These are phyloP conservation scores for Diloba caeruleocephala DNA, from an alignment of 2,888 invertebrate genomes.

Conservation along the genomic window DNA sequence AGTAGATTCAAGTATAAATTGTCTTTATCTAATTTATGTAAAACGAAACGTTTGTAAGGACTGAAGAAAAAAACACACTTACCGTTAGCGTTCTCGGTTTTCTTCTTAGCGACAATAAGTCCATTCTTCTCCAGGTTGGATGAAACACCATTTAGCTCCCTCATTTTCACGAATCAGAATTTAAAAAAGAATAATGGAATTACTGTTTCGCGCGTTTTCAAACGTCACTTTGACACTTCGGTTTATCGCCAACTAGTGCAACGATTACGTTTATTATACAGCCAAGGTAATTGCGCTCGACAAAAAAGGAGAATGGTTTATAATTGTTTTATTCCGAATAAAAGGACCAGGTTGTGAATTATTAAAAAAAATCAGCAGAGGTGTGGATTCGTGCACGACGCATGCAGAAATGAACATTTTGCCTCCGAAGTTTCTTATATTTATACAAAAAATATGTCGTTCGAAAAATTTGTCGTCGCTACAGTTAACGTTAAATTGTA, in stretches of 20 bases:
- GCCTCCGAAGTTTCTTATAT: constrained; percentile 51
- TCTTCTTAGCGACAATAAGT: constrained; percentile 75
- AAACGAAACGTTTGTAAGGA: background rate
- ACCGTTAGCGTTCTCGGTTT: constrained; percentile 75
- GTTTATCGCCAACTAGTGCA: constrained; percentile 70
- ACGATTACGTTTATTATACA: constrained; percentile 58
- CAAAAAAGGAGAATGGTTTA: constrained; percentile 60
- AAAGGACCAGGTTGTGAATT: constrained; percentile 40
- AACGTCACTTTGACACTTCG: constrained; percentile 83
- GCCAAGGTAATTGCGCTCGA: constrained; percentile 77
- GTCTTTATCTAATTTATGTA: background rate
- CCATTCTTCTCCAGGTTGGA: constrained; percentile 74
- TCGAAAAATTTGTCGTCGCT: no score
- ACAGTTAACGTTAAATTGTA: constrained; percentile 34
- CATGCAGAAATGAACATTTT: constrained; percentile 53
- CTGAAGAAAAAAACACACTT: constrained; percentile 59
- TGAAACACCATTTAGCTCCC: constrained; percentile 77
- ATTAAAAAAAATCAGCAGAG: constrained; percentile 41
- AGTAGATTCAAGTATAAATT: background rate
- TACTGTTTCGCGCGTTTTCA: constrained; percentile 75
- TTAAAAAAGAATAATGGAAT: constrained; percentile 42
- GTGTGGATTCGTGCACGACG: constrained; percentile 50
- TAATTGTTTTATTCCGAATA: constrained; percentile 33
- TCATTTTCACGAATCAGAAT: constrained; percentile 69
- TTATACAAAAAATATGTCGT: constrained; percentile 58